phyloP scores from a whole-genome alignment of 2,797 vertebrate species.

The Coracias cyanogaster region DNA sequence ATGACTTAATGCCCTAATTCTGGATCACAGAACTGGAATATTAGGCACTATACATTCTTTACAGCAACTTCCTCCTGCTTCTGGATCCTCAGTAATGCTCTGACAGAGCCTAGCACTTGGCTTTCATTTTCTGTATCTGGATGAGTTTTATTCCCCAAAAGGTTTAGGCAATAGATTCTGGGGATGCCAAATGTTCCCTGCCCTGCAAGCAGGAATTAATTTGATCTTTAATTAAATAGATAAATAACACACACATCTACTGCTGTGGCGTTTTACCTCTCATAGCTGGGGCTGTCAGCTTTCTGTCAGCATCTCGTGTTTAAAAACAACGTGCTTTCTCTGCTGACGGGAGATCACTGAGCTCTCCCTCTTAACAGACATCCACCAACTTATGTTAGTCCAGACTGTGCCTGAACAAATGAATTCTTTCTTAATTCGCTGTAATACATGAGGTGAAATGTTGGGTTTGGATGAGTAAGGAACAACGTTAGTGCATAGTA shows the following conservation, averaged over 20 bases:
- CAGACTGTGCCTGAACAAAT: not conserved
- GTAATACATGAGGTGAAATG: not conserved
- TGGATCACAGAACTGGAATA: not conserved
- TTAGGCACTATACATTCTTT: not conserved
- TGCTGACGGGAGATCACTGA: not conserved
- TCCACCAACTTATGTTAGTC: not conserved
- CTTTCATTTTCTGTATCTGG: constrained; percentile 9
- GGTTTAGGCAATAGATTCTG: not conserved
- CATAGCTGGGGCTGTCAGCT: not conserved
- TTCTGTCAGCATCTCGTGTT: not conserved
- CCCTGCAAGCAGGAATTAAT: constrained; percentile 34
- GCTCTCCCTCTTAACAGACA: not conserved
- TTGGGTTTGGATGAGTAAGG: not conserved
- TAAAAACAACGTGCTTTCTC: not conserved
- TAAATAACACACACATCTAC: constrained; percentile 22
- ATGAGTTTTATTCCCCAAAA: constrained; percentile 11
- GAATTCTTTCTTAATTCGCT: not conserved
- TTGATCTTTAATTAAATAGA: constrained; percentile 54
- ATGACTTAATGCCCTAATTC: not conserved
- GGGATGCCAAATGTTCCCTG: constrained; percentile 1
- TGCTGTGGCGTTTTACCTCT: not conserved
- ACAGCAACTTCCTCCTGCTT: not conserved
- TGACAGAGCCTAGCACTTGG: not conserved
- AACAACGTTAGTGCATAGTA: not conserved
- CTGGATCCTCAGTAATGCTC: not conserved